Evolutionary conservation across 2,888 invertebrate genomes (phyloP).

Genomic region (Pinctada fucata): DNA sequence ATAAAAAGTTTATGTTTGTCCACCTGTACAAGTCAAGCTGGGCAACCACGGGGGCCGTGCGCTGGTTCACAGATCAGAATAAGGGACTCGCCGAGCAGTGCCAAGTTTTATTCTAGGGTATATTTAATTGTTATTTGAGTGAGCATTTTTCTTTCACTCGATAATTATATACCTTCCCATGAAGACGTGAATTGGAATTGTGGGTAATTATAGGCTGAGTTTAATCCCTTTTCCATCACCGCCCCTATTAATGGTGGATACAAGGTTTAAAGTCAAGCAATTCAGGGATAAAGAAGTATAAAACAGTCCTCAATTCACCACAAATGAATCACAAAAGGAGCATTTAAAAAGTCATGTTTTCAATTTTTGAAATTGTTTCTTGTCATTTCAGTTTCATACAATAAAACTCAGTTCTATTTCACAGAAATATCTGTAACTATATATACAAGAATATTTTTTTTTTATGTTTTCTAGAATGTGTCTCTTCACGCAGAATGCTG

Average conservation of each 20-base stretch:
- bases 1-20: slow-evolving; percentile 3
- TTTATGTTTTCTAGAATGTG: too few relatives aligned
- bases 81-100: slow-evolving; percentile 26
- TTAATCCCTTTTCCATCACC: slow-evolving; percentile 24
- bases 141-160: slow-evolving; percentile 11
- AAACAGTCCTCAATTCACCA: too few relatives aligned
- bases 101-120: slow-evolving; percentile 15
- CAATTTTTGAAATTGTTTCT: too few relatives aligned
- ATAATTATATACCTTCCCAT: slow-evolving; percentile 26
- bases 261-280: too few relatives aligned
- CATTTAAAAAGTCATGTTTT: too few relatives aligned
- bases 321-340: too few relatives aligned
- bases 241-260: slow-evolving; percentile 11
- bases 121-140: slow-evolving; percentile 26
- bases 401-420: too few relatives aligned
- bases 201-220: slow-evolving; percentile 22
- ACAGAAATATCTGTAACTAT: too few relatives aligned
- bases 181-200: slow-evolving; percentile 16
- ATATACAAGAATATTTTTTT: too few relatives aligned
- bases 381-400: too few relatives aligned
- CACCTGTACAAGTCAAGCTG: not conserved
- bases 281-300: too few relatives aligned
- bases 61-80: slow-evolving; percentile 2
- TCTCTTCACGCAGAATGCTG: too few relatives aligned
- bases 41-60: not conserved